Percentiles rank a stretch among this genome's conserved stretches.
Conservation (phyloP, 2,888 invertebrate species). For the Drosophila testacea region DNA sequence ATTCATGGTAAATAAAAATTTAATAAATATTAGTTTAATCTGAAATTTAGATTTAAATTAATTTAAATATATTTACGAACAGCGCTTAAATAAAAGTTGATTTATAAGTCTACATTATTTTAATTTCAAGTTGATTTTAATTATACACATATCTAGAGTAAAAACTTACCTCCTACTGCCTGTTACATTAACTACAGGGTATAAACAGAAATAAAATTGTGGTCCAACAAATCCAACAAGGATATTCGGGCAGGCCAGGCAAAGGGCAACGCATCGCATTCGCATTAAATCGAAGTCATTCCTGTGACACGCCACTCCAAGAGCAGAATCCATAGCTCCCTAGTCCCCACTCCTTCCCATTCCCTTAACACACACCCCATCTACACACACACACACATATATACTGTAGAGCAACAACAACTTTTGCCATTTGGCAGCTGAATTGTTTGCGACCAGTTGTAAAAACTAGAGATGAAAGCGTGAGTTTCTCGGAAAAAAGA, state of each 20-base stretch:
- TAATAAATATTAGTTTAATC: too few species aligned
- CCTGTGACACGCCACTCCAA: constrained; percentile 40
- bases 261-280: constrained; percentile 65
- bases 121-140: too few species aligned
- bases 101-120: too few species aligned
- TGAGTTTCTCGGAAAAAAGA: constrained; percentile 14
- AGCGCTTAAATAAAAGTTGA: too few species aligned
- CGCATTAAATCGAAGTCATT: constrained; percentile 83
- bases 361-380: neutral
- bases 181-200: constrained; percentile 3
- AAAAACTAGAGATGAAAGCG: constrained; percentile 39
- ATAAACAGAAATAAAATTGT: constrained; percentile 44
- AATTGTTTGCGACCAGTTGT: constrained; percentile 61
- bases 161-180: too few species aligned
- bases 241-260: constrained; percentile 45
- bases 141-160: too few species aligned
- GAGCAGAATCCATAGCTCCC: neutral
- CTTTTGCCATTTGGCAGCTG: constrained; percentile 74
- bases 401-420: constrained; percentile 24
- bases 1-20: too few species aligned
- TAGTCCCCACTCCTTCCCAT: neutral
- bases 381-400: neutral
- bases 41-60: too few species aligned
- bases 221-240: constrained; percentile 47
- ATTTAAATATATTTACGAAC: too few species aligned